Evolutionary conservation across 2,797 vertebrate species (phyloP), one percentile per base, ranked within the genome.

Genomic region (Tiaroga cobitis): DNA sequence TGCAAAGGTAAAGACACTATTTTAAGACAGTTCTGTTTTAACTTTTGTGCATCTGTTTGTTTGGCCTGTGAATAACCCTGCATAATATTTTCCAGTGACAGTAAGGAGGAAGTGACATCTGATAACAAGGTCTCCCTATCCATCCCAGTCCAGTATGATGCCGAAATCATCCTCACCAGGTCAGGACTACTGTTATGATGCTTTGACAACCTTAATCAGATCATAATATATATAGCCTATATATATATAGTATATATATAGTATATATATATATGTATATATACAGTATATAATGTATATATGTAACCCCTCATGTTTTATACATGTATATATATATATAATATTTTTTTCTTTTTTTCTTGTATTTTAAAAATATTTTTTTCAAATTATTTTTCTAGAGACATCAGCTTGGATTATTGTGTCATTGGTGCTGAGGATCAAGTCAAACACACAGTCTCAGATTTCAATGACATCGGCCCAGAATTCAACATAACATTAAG

Each of bases 101-200:
- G 95, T 51, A 70, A 5, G 34, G 96, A 97, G 90, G 92, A 91
- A 15, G 91, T 92, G 68, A 81, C 91, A 16, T 68, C 21, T 6
- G 94, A 97, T 90, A 97, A 97, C 86, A 74, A 85, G 0, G 90
- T 92, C 61, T 87, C 74, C 32, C 73, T 96, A 54, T 90, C 90
- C 34, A 84, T 96, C 80, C 93, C 94, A 37, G 88, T 97, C 80
- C 90, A 92, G 51, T 97, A 97, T 13, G 94, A 96, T 80, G 92
- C 96, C 2, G 96, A 96, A 88, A 94, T 97, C 84, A 93, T 96
- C 79, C 90, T 97, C 73, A 95, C 94, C 83, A 96, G 96, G 96
- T 97, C 91, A 54, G 88, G 75, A 85, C 32, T 39, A 43, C 67
- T 68, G 15, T 3, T 46, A 1, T 9, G n/a, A 70, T 39, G 51